Evolutionary conservation across 2,888 invertebrate species (phyloP).

Genomic region (Acheta domesticus): DNA sequence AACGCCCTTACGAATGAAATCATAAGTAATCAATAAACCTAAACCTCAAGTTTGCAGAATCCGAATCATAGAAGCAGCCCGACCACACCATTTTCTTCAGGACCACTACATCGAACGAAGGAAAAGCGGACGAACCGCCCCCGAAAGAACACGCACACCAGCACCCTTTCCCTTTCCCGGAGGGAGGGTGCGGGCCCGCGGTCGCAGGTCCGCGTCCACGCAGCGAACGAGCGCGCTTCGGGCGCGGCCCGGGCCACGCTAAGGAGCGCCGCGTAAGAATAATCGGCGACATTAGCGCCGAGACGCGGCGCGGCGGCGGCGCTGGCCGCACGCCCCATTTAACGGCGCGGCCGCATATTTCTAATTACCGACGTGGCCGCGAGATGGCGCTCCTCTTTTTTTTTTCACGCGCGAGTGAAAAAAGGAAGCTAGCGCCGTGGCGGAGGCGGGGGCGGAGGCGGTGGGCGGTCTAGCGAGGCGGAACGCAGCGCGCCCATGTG

Average conservation of each 20-base stretch:
- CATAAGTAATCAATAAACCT: no score
- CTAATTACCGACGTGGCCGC: slow-evolving; percentile 1
- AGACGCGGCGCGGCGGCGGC: no score
- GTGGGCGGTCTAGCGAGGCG: background rate
- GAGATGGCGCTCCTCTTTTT: background rate
- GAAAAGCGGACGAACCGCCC: no score
- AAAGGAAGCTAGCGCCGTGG: background rate
- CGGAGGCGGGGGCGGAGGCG: background rate
- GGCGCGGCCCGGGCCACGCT: background rate
- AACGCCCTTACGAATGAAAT: no score
- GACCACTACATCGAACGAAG: no score
- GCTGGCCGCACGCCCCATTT: background rate
- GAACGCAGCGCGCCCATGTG: background rate
- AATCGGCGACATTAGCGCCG: no score
- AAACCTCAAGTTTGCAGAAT: no score
- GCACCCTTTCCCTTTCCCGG: background rate
- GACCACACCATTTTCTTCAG: no score
- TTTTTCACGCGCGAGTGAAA: background rate
- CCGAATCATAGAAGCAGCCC: no score
- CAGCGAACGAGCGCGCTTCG: background rate
- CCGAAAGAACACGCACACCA: no score
- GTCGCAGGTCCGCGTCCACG: background rate
- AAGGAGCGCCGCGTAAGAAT: no score
- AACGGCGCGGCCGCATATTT: background rate
- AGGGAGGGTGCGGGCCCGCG: background rate